Conservation (phyloP, 2,797 vertebrate species). For the Cichlasoma orientale region DNA sequence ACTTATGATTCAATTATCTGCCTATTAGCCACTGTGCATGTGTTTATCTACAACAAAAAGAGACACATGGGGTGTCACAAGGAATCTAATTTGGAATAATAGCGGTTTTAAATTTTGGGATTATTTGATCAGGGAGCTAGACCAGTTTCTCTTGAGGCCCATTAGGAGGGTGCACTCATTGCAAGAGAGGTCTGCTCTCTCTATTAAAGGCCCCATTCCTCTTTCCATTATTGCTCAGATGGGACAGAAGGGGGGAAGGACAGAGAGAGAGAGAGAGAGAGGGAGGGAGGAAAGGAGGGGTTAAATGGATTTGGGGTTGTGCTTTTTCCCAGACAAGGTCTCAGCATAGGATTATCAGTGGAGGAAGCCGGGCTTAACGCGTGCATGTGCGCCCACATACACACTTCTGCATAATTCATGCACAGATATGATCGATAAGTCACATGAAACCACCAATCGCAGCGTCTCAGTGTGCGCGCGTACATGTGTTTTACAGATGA, state of each 20-base stretch:
- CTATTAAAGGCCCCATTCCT: conserved; percentile 58
- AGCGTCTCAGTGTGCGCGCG: neutral
- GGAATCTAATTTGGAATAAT: conserved; percentile 64
- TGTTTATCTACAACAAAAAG: conserved; percentile 42
- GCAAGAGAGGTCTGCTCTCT: conserved; percentile 43
- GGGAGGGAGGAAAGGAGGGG: conserved; percentile 21
- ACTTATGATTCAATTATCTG: conserved; percentile 54
- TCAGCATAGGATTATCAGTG: conserved; percentile 61
- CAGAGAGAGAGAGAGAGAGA: neutral
- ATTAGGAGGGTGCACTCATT: conserved; percentile 43
- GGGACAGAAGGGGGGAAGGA: conserved; percentile 45
- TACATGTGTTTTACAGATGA: conserved; percentile 28
- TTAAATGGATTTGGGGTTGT: conserved; percentile 66
- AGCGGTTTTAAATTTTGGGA: conserved; percentile 57
- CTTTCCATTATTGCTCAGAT: conserved; percentile 60
- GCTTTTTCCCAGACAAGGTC: conserved; percentile 54
- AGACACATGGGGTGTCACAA: conserved; percentile 39
- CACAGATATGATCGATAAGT: neutral
- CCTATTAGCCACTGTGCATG: neutral
- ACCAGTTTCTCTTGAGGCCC: conserved; percentile 58
- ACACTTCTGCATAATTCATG: conserved; percentile 9
- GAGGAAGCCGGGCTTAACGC: conserved; percentile 22
- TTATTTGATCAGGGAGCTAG: conserved; percentile 69
- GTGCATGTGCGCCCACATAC: neutral
- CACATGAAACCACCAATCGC: conserved; percentile 20